These are phyloP conservation scores for Athene noctua DNA, from an alignment of 2,113 vertebrate species.

Conservation along the genomic window DNA sequence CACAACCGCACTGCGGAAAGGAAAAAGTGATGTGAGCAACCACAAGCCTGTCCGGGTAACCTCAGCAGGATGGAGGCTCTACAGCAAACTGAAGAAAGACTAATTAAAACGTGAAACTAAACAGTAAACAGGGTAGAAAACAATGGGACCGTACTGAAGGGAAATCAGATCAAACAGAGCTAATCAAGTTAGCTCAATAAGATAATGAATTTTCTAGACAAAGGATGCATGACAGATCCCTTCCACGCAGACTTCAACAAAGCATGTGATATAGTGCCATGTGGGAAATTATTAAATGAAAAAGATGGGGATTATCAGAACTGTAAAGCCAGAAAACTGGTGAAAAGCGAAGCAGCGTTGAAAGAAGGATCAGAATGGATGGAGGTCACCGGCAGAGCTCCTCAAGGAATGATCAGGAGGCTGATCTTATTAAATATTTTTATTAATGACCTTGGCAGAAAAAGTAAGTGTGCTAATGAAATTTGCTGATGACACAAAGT, in stretches of 20 bases:
- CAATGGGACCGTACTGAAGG: neutral
- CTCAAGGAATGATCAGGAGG: neutral
- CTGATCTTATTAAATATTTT: conserved; percentile 25
- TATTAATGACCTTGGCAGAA: conserved; percentile 51
- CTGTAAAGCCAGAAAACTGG: neutral
- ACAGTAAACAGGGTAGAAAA: neutral
- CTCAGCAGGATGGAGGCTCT: neutral
- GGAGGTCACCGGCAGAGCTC: conserved; percentile 4
- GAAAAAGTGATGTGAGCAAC: neutral
- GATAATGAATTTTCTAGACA: neutral
- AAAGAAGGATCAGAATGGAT: conserved; percentile 15
- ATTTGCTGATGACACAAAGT: conserved; percentile 29
- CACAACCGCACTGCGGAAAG: fast-evolving
- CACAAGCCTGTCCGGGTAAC: neutral
- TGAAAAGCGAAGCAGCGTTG: neutral
- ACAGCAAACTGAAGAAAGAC: neutral
- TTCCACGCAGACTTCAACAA: neutral
- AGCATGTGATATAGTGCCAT: neutral
- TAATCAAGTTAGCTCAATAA: neutral
- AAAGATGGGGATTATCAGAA: conserved; percentile 1
- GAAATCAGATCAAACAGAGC: neutral
- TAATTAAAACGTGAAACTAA: neutral
- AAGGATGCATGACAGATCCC: neutral
- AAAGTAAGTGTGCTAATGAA: conserved; percentile 19
- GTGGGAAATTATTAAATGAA: neutral